Conservation (phyloP, 2,113 vertebrate genomes). For the Zingel zingel region DNA sequence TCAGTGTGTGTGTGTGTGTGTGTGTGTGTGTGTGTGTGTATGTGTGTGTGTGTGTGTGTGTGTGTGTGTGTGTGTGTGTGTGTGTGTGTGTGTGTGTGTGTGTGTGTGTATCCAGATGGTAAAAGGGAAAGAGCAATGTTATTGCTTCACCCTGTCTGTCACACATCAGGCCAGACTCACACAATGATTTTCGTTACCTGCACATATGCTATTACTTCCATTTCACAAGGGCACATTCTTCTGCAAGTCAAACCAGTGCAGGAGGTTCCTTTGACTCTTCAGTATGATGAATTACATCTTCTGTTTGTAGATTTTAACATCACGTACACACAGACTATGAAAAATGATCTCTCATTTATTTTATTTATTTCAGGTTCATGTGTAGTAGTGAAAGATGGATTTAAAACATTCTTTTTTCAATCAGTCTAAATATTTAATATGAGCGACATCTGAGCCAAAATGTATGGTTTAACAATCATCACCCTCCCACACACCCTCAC, state of each 20-base stretch:
- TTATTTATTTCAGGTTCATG: slow-evolving; percentile 2
- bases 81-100: slow-evolving; percentile 20
- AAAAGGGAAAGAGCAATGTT: slow-evolving; percentile 57
- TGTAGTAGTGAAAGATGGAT: slow-evolving; percentile 26
- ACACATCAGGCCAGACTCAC: slow-evolving; percentile 53
- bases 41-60: slow-evolving; percentile 22
- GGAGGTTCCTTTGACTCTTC: slow-evolving; percentile 55
- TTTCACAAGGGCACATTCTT: slow-evolving; percentile 32
- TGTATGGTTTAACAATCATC: slow-evolving; percentile 66
- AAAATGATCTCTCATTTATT: slow-evolving; percentile 59
- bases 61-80: slow-evolving; percentile 8
- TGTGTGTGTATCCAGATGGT: slow-evolving; percentile 67
- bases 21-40: slow-evolving; percentile 2
- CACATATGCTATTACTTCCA: slow-evolving; percentile 51
- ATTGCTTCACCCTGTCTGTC: slow-evolving; percentile 68
- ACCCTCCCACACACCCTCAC: slow-evolving; percentile 28
- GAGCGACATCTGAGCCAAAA: slow-evolving; percentile 40
- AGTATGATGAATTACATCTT: slow-evolving; percentile 1
- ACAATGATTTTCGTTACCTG: slow-evolving; percentile 57
- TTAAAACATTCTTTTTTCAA: slow-evolving; percentile 33
- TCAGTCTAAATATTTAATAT: slow-evolving; percentile 63
- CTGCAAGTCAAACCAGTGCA: slow-evolving; percentile 16
- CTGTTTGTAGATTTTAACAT: slow-evolving; percentile 18
- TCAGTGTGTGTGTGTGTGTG: slow-evolving; percentile 4
- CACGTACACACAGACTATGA: slow-evolving; percentile 12